Evolutionary conservation across 2,888 invertebrate species (phyloP), one percentile per base, ranked within the genome.

Genomic region (Terebella lapidaria): DNA sequence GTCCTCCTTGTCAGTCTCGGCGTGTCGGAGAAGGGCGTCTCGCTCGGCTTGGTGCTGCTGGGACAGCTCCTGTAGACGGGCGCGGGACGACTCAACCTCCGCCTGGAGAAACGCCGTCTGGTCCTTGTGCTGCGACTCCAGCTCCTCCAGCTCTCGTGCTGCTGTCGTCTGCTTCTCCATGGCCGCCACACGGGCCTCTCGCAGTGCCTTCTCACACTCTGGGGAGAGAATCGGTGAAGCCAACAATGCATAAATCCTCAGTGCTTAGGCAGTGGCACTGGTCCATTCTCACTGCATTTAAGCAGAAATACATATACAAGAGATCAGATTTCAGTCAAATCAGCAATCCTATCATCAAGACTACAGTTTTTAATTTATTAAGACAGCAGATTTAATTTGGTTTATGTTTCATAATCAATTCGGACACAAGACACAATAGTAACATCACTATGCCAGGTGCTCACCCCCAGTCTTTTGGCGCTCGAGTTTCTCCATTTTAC

Each of bases 141-240:
- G 56, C 69, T 71, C 71, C 64, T 72, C 62, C 2, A 73, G 70
- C 15, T 35, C 49, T 54, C 66, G 68, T 4, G 67, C 61, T 30
- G 62, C 3, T 25, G 46, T 47, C 4, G 28, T 64, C 49, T 67
- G 61, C 24, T 68, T 57, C n/a, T 42, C 35, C 4, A 72, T 62
- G 29, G 60, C 60, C 30, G 61, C 60, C 5, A 57, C 30, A 5
- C 49, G 49, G 10, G 60, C 54, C 55, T 70, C 63, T 15, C 52
- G 25, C 2, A 71, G 60, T 24, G 57, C 53, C 2, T 49, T 25
- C 26, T 71, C 67, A 54, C 71, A 70, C 60, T 74, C 72, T 60
- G 49, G 10, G 10, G n/a, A 35, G 42, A 35, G n/a, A n/a, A n/a
- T n/a, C 10, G 18, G 18, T 49, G 51, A 49, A 20, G 18, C n/a